These are phyloP conservation scores for Tenodera sinensis DNA, from an alignment of 2,888 invertebrate species.

Conservation along the genomic window DNA sequence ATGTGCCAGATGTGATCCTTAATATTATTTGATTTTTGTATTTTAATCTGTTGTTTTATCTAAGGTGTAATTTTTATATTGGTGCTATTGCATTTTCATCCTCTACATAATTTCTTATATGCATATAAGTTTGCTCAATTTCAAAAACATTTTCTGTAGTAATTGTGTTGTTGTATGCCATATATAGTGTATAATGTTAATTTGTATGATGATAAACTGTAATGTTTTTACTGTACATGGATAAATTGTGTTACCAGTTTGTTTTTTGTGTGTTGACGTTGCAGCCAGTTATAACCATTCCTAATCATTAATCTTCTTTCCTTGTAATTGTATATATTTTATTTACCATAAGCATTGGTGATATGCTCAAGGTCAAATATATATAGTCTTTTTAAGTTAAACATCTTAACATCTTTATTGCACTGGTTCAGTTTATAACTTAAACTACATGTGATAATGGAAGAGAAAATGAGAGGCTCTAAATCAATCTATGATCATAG, in stretches of 20 bases:
- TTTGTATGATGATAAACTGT: not conserved
- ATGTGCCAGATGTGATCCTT: too few species aligned
- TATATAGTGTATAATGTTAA: not conserved
- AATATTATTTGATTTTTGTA: not conserved
- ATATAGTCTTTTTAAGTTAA: too few species aligned
- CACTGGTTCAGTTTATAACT: too few species aligned
- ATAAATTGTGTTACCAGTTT: not conserved
- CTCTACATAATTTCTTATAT: not conserved
- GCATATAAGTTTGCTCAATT: not conserved
- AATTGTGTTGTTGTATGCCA: not conserved
- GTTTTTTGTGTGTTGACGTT: not conserved
- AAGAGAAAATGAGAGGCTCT: too few species aligned
- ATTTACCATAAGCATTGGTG: too few species aligned
- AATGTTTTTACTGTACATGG: not conserved
- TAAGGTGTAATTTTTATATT: not conserved
- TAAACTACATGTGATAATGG: too few species aligned
- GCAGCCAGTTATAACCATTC: too few species aligned
- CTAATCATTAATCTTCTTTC: too few species aligned
- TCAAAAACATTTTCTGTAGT: not conserved
- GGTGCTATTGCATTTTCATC: not conserved
- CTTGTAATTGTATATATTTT: too few species aligned
- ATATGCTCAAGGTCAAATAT: too few species aligned
- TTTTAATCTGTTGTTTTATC: not conserved
- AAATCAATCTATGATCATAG: too few species aligned
- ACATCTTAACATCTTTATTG: too few species aligned